Evolutionary conservation across 1,140 invertebrate genomes (phyloP).

Genomic region (Cyclargus thomasi): DNA sequence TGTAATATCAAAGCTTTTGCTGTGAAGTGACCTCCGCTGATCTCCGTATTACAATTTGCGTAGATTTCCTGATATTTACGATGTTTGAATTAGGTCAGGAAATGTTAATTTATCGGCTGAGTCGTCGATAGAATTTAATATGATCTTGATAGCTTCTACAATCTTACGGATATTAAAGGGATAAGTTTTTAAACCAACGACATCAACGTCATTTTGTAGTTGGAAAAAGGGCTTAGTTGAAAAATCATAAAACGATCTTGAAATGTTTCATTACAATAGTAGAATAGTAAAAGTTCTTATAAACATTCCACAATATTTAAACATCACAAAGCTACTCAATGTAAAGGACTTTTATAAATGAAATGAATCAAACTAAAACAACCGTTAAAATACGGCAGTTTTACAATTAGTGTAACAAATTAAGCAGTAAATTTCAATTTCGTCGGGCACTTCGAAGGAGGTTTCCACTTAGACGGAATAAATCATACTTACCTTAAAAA

Average conservation of each 20-base stretch:
- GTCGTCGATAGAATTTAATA: too few relatives aligned
- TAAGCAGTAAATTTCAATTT: constrained; percentile 16
- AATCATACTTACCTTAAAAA: constrained; percentile 15
- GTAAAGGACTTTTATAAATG: not conserved
- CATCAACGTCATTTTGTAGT: too few relatives aligned
- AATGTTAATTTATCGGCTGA: not conserved
- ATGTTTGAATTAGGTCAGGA: not conserved
- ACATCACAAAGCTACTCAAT: not conserved
- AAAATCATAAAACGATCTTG: too few relatives aligned
- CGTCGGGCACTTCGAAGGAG: constrained; percentile 13
- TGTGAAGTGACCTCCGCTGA: constrained; percentile 4
- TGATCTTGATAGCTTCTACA: too few relatives aligned
- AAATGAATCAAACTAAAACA: constrained; percentile 7
- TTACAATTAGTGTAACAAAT: constrained; percentile 12
- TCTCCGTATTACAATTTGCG: constrained; percentile 5
- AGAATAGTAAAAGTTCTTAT: not conserved
- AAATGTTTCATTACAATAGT: too few relatives aligned
- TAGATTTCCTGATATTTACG: constrained; percentile 2
- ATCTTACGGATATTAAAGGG: too few relatives aligned
- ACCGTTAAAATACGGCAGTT: not conserved
- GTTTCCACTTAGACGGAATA: constrained; percentile 8
- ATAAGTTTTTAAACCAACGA: too few relatives aligned
- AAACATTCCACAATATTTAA: not conserved
- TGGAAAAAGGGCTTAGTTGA: too few relatives aligned
- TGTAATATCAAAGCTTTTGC: constrained; percentile 46